Percentiles rank a stretch among this genome's conserved stretches.
These are phyloP conservation scores for Lottia gigantea DNA, from an alignment of 2,888 invertebrate species.

Conservation along the genomic window DNA sequence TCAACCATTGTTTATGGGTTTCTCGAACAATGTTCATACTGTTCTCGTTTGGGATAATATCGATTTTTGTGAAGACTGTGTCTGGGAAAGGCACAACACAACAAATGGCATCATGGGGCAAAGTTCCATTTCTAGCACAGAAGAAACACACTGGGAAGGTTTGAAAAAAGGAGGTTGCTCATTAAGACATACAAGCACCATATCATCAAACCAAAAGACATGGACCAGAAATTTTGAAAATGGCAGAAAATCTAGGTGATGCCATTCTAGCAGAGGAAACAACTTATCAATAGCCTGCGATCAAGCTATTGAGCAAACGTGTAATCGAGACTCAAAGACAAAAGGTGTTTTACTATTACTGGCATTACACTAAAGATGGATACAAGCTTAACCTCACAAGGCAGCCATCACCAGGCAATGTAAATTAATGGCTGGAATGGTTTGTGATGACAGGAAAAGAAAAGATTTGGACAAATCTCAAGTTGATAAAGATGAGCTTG, in stretches of 20 bases:
- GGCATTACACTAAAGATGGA: too few species aligned
- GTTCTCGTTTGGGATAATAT: background rate
- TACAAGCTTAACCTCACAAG: too few species aligned
- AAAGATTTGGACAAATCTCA: too few species aligned
- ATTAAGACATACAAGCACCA: background rate
- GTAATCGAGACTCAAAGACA: slow-evolving; percentile 25
- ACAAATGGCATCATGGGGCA: slow-evolving; percentile 5
- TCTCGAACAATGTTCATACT: too few species aligned
- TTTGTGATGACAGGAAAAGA: too few species aligned
- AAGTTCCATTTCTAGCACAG: background rate
- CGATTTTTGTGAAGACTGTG: background rate
- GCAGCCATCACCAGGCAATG: too few species aligned
- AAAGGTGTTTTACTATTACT: too few species aligned
- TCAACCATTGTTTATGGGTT: too few species aligned
- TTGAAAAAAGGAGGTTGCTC: background rate
- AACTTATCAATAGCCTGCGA: too few species aligned
- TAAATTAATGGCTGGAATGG: too few species aligned
- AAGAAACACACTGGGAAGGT: background rate
- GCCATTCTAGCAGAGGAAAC: background rate
- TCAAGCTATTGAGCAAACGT: slow-evolving; percentile 24
- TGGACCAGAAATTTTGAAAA: slow-evolving; percentile 17
- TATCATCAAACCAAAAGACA: background rate
- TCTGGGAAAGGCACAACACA: slow-evolving; percentile 9
- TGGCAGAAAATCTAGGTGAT: background rate
- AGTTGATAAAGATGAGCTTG: too few species aligned